A percentile compares a stretch with the other conserved stretches of the same genome.
phyloP scores from a whole-genome alignment of 2,113 vertebrate genomes.

The Geothlypis trichas region DNA sequence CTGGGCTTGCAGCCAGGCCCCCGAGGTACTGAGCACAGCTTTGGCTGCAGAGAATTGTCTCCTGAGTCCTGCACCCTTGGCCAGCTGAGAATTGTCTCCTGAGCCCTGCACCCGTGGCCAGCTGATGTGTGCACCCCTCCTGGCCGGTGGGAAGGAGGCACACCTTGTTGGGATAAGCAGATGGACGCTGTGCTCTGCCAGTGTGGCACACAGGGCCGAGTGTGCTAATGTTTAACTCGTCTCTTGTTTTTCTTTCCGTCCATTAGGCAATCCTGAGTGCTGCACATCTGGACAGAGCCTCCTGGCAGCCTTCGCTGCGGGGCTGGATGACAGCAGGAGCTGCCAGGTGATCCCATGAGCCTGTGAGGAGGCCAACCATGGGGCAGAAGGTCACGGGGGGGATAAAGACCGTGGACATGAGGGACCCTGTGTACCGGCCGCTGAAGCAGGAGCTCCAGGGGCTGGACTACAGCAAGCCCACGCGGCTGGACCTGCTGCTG shows the following conservation, averaged over 20 bases:
- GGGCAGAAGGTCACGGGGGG: constrained; percentile 98
- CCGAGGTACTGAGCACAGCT: neutral
- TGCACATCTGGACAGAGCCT: neutral
- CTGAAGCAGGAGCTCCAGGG: constrained; percentile 92
- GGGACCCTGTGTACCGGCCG: constrained; percentile 90
- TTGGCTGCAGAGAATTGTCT: neutral
- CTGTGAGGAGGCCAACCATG: constrained; percentile 74
- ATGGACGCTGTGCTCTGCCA: no score
- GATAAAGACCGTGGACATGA: constrained; percentile 97
- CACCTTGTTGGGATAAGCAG: neutral
- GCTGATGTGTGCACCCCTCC: neutral
- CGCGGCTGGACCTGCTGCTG: constrained; percentile 91
- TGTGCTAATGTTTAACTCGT: neutral
- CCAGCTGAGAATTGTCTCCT: no score
- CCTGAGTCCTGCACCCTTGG: neutral
- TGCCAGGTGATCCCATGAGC: constrained; percentile 43
- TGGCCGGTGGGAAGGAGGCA: neutral
- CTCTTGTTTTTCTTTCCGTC: constrained; percentile 41
- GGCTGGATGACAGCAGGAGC: constrained; percentile 31
- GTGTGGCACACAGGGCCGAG: neutral
- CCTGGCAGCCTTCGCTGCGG: neutral
- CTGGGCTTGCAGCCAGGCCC: neutral
- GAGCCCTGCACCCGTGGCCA: neutral
- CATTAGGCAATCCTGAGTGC: constrained; percentile 63
- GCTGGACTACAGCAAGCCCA: constrained; percentile 90